phyloP scores from a whole-genome alignment of 2,888 invertebrate genomes.

The Metalampra italica region DNA sequence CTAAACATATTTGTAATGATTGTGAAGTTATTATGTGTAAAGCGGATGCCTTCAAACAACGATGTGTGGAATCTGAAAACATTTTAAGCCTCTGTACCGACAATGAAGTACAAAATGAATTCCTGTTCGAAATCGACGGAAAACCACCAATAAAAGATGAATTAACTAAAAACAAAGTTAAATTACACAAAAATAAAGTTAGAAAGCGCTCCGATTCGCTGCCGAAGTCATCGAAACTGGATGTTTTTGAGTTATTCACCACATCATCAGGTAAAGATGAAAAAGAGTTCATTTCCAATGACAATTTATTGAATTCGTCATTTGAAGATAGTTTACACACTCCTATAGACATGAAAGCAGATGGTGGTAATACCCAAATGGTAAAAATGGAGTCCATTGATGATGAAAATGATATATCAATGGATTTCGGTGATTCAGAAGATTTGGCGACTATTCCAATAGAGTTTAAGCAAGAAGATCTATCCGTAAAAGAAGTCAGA shows the following conservation, averaged over 20 bases:
- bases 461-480: slow-evolving; percentile 14
- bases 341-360: not conserved
- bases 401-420: slow-evolving; percentile 14
- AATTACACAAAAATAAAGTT: slow-evolving; percentile 1
- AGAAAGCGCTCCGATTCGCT: not conserved
- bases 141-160: slow-evolving; percentile 19
- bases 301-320: not conserved
- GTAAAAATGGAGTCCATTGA: slow-evolving; percentile 1
- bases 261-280: not conserved
- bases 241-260: not conserved
- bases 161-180: slow-evolving; percentile 7
- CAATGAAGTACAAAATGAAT: slow-evolving; percentile 4
- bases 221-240: not conserved
- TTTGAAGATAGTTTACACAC: not conserved
- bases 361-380: not conserved
- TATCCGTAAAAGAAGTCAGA: slow-evolving; percentile 2
- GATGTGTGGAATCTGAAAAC: slow-evolving; percentile 48
- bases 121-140: slow-evolving; percentile 1
- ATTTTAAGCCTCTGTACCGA: slow-evolving; percentile 38
- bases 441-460: slow-evolving; percentile 9
- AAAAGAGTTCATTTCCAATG: not conserved
- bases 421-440: slow-evolving; percentile 20
- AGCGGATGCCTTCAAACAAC: slow-evolving; percentile 54
- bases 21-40: slow-evolving; percentile 48
- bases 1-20: slow-evolving; percentile 56